A percentile compares a stretch with the other conserved stretches of the same genome.
phyloP scores from a whole-genome alignment of 1,140 invertebrate genomes.

The Gryllus bimaculatus region DNA sequence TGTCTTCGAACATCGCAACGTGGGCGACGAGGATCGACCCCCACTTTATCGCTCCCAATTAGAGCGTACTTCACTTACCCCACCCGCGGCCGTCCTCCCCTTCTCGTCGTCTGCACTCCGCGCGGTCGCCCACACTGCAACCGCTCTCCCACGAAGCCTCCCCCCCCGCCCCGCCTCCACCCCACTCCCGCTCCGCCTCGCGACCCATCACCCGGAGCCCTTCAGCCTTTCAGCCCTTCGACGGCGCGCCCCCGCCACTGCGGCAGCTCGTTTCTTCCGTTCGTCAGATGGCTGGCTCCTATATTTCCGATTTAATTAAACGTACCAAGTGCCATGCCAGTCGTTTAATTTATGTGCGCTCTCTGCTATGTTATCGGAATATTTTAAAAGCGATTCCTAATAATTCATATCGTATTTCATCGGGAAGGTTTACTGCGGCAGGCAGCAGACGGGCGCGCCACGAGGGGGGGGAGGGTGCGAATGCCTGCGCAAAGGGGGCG shows the following conservation, averaged over 20 bases:
- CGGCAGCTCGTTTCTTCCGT: neutral
- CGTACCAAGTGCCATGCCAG: neutral
- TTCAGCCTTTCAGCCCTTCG: too few relatives aligned
- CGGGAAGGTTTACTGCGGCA: neutral
- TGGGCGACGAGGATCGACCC: neutral
- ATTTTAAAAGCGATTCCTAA: constrained; percentile 1
- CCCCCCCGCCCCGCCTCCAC: too few relatives aligned
- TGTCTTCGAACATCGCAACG: neutral
- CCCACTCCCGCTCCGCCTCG: too few relatives aligned
- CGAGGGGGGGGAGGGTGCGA: too few relatives aligned
- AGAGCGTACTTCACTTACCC: neutral
- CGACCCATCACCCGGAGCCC: too few relatives aligned
- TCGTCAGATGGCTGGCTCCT: neutral
- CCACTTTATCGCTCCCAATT: neutral
- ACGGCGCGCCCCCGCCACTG: neutral
- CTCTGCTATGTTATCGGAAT: neutral
- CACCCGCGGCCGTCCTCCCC: neutral
- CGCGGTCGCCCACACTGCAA: neutral
- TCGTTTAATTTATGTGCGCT: neutral
- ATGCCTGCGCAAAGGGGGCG: neutral
- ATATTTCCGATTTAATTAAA: constrained; percentile 6
- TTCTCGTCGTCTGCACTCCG: neutral
- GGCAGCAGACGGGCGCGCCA: neutral
- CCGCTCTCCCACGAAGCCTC: too few relatives aligned
- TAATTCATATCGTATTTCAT: neutral